Percentiles rank a stretch among this genome's conserved stretches.
phyloP scores from a whole-genome alignment of 2,797 vertebrate species.

The Falco naumanni region DNA sequence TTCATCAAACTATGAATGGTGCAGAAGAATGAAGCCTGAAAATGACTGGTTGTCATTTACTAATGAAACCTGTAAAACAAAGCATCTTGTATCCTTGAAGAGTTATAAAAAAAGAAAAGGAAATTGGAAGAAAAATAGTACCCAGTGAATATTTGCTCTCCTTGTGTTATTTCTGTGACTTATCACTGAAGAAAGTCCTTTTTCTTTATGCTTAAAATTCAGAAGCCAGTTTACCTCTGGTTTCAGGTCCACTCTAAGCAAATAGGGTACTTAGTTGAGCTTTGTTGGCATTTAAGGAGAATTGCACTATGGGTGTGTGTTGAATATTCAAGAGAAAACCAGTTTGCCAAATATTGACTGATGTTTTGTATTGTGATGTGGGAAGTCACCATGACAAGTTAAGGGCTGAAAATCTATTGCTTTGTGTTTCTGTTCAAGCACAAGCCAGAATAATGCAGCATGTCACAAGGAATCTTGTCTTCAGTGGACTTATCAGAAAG shows the following conservation, averaged over 20 bases:
- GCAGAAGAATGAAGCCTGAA: not conserved
- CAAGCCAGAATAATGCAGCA: not conserved
- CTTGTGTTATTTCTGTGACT: conserved; percentile 8
- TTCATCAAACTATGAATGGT: not conserved
- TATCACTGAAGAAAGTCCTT: not conserved
- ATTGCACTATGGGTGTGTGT: not conserved
- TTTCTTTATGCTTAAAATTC: conserved; percentile 7
- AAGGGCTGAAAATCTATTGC: not conserved
- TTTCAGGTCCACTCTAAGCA: conserved; percentile 3
- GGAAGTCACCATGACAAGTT: not conserved
- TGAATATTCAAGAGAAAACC: not conserved
- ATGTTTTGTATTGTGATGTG: not conserved
- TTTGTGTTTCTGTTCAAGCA: not conserved
- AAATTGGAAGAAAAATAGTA: not conserved
- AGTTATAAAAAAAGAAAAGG: not conserved
- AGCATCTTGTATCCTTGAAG: not conserved
- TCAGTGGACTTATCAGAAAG: not conserved
- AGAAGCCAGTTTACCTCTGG: not conserved
- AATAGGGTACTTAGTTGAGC: not conserved
- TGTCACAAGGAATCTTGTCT: not conserved
- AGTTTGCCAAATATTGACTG: conserved; percentile 3
- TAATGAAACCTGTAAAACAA: not conserved
- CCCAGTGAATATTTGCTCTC: not conserved
- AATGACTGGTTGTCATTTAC: not conserved
- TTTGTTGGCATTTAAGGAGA: conserved; percentile 19